These are phyloP conservation scores for Smittia sp. DNA, from an alignment of 2,888 invertebrate genomes.

Conservation along the genomic window DNA sequence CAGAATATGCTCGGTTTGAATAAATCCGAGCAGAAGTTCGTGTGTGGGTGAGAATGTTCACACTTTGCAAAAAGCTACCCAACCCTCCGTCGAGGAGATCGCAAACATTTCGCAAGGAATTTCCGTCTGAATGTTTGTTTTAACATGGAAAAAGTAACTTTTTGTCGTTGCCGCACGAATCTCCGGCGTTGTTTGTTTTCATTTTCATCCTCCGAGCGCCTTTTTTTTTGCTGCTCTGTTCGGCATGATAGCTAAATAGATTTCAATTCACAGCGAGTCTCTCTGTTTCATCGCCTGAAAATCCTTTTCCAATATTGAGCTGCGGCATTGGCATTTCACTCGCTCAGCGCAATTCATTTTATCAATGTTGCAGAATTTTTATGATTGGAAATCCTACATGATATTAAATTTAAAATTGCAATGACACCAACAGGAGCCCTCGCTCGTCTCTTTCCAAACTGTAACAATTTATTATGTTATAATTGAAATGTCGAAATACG, in stretches of 20 bases:
- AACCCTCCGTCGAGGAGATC: not conserved
- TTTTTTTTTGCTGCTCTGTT: not conserved
- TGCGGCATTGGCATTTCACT: not conserved
- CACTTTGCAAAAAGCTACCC: conserved; percentile 14
- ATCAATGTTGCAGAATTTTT: not conserved
- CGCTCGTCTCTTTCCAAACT: not conserved
- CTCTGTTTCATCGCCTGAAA: conserved; percentile 1
- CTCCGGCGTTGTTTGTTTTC: conserved; percentile 22
- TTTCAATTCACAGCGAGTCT: conserved; percentile 15
- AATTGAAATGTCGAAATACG: conserved; percentile 17
- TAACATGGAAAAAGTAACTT: conserved; percentile 2
- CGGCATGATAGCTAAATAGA: conserved; percentile 34
- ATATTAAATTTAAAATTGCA: not conserved
- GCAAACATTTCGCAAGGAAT: not conserved
- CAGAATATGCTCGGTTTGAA: not conserved
- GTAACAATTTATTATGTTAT: conserved; percentile 31
- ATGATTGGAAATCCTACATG: no score
- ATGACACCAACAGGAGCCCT: no score
- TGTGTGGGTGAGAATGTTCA: conserved; percentile 27
- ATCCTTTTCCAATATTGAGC: conserved; percentile 9
- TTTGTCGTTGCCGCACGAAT: not conserved
- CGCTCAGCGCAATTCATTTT: not conserved
- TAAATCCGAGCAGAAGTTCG: not conserved
- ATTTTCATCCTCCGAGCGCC: not conserved
- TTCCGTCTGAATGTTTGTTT: conserved; percentile 28